Conservation (phyloP, 2,113 vertebrate genomes). For the Cavia aperea region DNA sequence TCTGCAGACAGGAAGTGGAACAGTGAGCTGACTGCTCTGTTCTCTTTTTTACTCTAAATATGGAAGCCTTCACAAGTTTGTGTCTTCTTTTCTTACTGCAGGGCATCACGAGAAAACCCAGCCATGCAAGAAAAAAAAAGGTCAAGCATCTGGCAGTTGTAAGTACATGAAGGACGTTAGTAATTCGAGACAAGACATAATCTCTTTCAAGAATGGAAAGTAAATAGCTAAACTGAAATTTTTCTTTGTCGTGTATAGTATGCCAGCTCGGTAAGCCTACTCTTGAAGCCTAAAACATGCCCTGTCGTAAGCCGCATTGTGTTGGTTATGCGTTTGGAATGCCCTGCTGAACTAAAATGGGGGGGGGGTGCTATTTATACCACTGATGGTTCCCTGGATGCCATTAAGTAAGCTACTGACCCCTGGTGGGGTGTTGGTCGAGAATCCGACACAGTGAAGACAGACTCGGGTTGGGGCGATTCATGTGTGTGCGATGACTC, state of each 20-base stretch:
- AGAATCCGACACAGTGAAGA: neutral
- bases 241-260: constrained; percentile 68
- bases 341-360: constrained; percentile 52
- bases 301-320: constrained; percentile 72
- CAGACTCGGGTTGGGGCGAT: neutral
- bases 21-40: neutral
- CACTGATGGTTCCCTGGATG: constrained; percentile 9
- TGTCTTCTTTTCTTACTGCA: constrained; percentile 66
- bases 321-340: constrained; percentile 67
- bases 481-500: neutral
- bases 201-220: constrained; percentile 32
- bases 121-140: constrained; percentile 95
- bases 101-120: constrained; percentile 95
- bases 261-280: constrained; percentile 73
- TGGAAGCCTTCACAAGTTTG: too few relatives aligned
- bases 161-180: constrained; percentile 73
- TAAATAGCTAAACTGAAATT: constrained; percentile 64
- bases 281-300: constrained; percentile 69
- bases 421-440: neutral
- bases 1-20: constrained; percentile 20
- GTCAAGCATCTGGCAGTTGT: constrained; percentile 99
- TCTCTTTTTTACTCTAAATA: neutral
- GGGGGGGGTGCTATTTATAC: neutral
- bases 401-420: constrained; percentile 7
- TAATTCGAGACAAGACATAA: neutral